A percentile compares a stretch with the other conserved stretches of the same genome.
These are phyloP conservation scores for Hemiprocne comata DNA, from an alignment of 2,113 vertebrate species.

Conservation along the genomic window DNA sequence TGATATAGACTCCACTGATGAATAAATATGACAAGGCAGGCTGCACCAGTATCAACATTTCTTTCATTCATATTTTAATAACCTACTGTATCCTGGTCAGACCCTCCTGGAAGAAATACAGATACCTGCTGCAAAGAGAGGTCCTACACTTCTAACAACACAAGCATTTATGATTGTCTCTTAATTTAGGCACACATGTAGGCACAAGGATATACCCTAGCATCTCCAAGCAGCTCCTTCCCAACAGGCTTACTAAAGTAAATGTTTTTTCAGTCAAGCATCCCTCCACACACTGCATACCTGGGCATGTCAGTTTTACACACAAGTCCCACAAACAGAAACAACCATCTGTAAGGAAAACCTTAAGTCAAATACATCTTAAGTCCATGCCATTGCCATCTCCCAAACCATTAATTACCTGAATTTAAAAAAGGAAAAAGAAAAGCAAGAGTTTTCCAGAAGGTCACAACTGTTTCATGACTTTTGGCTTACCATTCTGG, in stretches of 20 bases:
- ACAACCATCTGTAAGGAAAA: background rate
- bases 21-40: background rate
- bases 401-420: background rate
- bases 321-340: background rate
- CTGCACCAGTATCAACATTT: background rate
- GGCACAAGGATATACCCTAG: background rate
- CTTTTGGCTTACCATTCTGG: slow-evolving; percentile 89
- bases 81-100: background rate
- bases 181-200: background rate
- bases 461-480: background rate
- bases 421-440: background rate
- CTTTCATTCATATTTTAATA: background rate
- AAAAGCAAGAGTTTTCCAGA: background rate
- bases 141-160: background rate
- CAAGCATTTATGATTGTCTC: background rate
- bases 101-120: background rate
- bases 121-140: background rate
- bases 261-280: background rate
- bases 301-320: background rate
- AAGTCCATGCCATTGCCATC: background rate
- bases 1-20: background rate
- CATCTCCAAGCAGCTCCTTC: background rate
- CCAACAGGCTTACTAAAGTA: background rate
- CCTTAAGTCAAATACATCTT: background rate
- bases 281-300: fast-evolving